Conservation (phyloP, 2,113 vertebrate genomes). For the Tachysurus fulvidraco region DNA sequence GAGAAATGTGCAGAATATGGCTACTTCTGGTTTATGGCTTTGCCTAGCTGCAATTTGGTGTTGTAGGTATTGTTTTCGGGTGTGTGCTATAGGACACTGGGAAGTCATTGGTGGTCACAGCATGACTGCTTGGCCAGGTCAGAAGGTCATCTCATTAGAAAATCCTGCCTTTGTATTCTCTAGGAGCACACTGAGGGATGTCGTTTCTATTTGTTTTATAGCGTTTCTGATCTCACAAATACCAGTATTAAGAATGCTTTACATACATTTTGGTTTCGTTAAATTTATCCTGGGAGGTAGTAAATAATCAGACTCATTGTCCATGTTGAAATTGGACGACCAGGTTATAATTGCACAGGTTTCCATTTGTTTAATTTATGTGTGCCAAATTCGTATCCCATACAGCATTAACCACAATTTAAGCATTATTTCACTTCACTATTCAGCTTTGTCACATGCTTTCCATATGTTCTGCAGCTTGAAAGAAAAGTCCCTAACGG, state of each 20-base stretch:
- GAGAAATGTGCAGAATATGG: neutral
- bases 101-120: conserved; percentile 45
- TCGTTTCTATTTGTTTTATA: neutral
- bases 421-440: conserved; percentile 2
- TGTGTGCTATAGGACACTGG: conserved; percentile 60
- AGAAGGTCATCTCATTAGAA: conserved; percentile 43
- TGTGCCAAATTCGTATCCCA: neutral
- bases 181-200: neutral
- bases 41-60: conserved; percentile 58
- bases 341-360: neutral
- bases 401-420: conserved; percentile 6
- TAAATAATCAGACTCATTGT: neutral
- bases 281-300: neutral
- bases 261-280: neutral
- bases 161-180: neutral
- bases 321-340: neutral
- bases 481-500: neutral
- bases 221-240: neutral
- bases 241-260: neutral
- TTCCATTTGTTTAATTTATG: neutral
- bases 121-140: conserved; percentile 18
- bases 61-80: conserved; percentile 66
- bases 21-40: neutral
- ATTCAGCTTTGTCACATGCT: neutral
- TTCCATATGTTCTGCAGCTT: conserved; percentile 9